Base-by-base conservation (phyloP, 2,888 invertebrate genomes). In the Leptopilina drosophilae region DNA sequence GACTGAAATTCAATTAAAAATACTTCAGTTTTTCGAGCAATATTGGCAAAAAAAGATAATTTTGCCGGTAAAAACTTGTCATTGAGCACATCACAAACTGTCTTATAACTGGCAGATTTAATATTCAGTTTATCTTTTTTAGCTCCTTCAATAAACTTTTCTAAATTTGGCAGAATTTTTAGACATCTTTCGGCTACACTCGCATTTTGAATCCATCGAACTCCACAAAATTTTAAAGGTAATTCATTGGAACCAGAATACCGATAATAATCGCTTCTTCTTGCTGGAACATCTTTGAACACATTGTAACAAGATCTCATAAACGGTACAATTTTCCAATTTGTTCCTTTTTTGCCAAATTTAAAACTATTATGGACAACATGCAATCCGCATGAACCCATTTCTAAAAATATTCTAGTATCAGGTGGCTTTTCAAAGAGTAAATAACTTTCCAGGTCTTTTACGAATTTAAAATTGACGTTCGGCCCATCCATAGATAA, bases 321-420 rank as follows among this genome's bases (percentile, higher is more conserved):
- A 75, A 88, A 84, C 64, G 67, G 62, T 6, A 79, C 77, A 42
- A 88, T 66, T 12, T 84, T 64, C 86, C 88, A 88, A 8, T 80
- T 73, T 14, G 84, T 83, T 69, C 76, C 81, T 26, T 80, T 81
- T 26, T 85, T 81, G 4, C 86, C 88, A 9, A 86, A 83, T 82
- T 87, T 87, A 46, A 89, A 87, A 14, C 86, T 84, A 15, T 87
- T 85, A 83, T 89, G 86, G 14, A 88, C 80, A 15, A 84, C 82
- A 80, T 89, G 88, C 12, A 90, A 81, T 65, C 87, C 86, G 73
- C 89, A 90, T 59, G 83, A 84, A 46, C 88, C 88, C 69, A 88
- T 81, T 33, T 88, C 82, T 26, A 89, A 69, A 12, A 87, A 79
- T 42, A 77, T n/a, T 67, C 26, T 20, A 7, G 40, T 67, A 26